Evolutionary conservation across 2,797 vertebrate species (phyloP).

Genomic region (Choloepus didactylus): DNA sequence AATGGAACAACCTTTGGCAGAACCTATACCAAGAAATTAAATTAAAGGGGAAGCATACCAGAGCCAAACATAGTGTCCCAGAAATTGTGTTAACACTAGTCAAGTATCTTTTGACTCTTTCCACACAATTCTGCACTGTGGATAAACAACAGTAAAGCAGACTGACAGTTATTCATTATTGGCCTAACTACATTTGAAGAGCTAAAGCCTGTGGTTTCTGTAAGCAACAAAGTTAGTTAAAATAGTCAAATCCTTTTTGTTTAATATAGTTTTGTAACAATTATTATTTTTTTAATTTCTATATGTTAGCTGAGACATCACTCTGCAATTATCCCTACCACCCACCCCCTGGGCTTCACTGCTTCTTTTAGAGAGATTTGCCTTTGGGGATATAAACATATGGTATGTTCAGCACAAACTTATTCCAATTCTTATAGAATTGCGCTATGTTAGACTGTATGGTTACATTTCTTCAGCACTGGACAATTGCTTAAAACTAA

Average conservation of each 20-base stretch:
- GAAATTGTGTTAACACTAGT: slow-evolving; percentile 5
- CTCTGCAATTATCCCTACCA: not conserved
- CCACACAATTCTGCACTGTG: slow-evolving; percentile 7
- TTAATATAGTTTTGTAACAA: slow-evolving; percentile 65
- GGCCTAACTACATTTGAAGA: not conserved
- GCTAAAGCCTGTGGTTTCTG: not conserved
- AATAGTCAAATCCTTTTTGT: slow-evolving; percentile 42
- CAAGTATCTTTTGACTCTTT: not conserved
- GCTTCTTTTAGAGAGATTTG: slow-evolving; percentile 62
- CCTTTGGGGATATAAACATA: slow-evolving; percentile 16
- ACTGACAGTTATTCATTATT: not conserved
- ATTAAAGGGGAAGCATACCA: slow-evolving; percentile 11
- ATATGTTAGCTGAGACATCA: slow-evolving; percentile 63
- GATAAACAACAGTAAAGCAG: not conserved
- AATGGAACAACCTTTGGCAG: slow-evolving; percentile 11
- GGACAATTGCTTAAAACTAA: slow-evolving; percentile 1
- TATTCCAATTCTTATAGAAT: slow-evolving; percentile 60
- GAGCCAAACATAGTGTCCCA: not conserved
- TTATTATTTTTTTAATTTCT: slow-evolving; percentile 65
- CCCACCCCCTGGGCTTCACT: not conserved
- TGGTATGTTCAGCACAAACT: slow-evolving; percentile 32
- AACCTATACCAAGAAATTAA: not conserved
- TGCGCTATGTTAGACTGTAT: slow-evolving; percentile 56
- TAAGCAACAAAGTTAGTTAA: not conserved
- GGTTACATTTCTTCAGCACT: slow-evolving; percentile 60